These are phyloP conservation scores for Leptinotarsa rubiginosa DNA, from an alignment of 2,888 invertebrate genomes.

Conservation along the genomic window DNA sequence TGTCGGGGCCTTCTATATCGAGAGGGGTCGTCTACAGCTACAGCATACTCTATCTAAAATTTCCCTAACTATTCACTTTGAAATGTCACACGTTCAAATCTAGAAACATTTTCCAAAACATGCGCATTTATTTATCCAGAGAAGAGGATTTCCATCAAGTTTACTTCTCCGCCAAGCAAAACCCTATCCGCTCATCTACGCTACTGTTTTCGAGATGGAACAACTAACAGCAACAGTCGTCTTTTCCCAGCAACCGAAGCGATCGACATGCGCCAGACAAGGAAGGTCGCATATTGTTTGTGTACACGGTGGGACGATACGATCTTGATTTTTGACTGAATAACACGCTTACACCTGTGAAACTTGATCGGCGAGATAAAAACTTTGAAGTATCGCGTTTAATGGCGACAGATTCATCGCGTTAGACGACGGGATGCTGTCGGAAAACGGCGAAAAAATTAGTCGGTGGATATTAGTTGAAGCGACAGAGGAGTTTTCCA, in stretches of 20 bases:
- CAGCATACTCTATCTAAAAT: too few species aligned
- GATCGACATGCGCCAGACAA: slow-evolving; percentile 28
- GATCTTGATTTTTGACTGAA: slow-evolving; percentile 10
- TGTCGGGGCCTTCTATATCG: too few species aligned
- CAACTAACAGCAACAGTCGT: not conserved
- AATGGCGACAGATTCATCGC: not conserved
- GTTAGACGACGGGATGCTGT: not conserved
- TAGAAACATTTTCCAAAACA: too few species aligned
- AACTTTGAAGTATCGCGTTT: not conserved
- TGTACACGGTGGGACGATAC: slow-evolving; percentile 22
- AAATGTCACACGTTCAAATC: too few species aligned
- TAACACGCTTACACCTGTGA: slow-evolving; percentile 20
- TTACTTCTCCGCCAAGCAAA: too few species aligned
- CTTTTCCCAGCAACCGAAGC: slow-evolving; percentile 9
- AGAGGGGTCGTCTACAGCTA: too few species aligned
- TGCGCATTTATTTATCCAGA: too few species aligned
- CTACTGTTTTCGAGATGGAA: not conserved
- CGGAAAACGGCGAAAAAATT: too few species aligned
- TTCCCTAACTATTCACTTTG: too few species aligned
- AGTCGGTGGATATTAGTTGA: too few species aligned
- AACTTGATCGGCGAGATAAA: slow-evolving; percentile 16
- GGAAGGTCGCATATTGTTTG: slow-evolving; percentile 31
- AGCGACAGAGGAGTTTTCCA: too few species aligned
- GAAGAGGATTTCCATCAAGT: too few species aligned
- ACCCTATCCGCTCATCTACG: not conserved